phyloP scores from a whole-genome alignment of 92 coral and sea anemone species.

The Plumapathes pennacea region DNA sequence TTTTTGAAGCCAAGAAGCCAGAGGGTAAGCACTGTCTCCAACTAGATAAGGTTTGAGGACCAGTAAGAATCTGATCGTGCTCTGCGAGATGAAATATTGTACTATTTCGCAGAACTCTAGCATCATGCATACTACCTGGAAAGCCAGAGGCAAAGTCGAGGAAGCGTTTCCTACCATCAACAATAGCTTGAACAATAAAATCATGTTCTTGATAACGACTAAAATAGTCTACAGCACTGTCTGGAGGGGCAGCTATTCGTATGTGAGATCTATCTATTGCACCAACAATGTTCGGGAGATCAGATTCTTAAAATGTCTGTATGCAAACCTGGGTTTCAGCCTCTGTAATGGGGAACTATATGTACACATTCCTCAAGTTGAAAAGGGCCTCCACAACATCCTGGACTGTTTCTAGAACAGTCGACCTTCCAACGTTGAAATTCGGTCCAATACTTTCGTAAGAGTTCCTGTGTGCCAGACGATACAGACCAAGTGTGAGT shows the following conservation, averaged over 20 bases:
- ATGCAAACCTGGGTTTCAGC: conserved; percentile 23
- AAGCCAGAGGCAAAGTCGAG: too few species aligned
- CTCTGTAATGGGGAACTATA: conserved; percentile 15
- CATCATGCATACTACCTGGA: conserved; percentile 46
- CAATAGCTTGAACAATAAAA: conserved; percentile 13
- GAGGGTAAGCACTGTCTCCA: conserved; percentile 57
- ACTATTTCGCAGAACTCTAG: conserved; percentile 39
- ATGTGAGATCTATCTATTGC: conserved; percentile 32
- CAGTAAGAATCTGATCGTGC: conserved; percentile 21
- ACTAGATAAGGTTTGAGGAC: conserved; percentile 40
- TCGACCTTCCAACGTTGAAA: conserved; percentile 30
- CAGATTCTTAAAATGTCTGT: conserved; percentile 23
- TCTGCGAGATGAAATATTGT: conserved; percentile 23
- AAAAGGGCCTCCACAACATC: conserved; percentile 30
- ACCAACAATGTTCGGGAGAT: conserved; percentile 29
- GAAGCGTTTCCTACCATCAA: conserved; percentile 13
- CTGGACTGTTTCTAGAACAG: conserved; percentile 37
- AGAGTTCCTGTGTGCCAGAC: conserved; percentile 17
- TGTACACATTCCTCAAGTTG: conserved; percentile 12
- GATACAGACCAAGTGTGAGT: conserved; percentile 13
- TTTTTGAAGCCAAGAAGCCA: conserved; percentile 51
- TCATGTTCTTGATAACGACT: conserved; percentile 26
- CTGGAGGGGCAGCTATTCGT: conserved; percentile 21
- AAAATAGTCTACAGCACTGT: conserved; percentile 25
- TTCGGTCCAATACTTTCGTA: conserved; percentile 23